Evolutionary conservation across 1,140 invertebrate species (phyloP), one percentile per base, ranked within the genome.

Genomic region (Maconellicoccus hirsutus): DNA sequence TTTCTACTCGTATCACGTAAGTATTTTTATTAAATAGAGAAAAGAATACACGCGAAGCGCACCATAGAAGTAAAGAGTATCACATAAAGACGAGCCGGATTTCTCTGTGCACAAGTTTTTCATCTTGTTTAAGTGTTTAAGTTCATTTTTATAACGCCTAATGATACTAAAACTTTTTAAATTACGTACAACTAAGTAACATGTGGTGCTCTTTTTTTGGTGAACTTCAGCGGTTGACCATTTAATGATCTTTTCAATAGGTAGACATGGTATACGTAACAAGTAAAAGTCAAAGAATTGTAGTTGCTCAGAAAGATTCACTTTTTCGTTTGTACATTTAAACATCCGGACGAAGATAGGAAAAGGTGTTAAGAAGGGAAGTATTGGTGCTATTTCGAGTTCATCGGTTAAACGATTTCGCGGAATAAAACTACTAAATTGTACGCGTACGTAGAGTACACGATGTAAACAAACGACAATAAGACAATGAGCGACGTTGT

Each of bases 391-490:
- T n/a, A n/a, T n/a, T n/a, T n/a, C n/a, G n/a, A n/a, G n/a, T n/a
- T n/a, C n/a, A 33, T 33, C 3, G 29, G 29, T 33, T 33, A 33
- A 33, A 33, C 29, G 29, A 33, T 33, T 33, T 33, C 29, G 29
- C 29, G 12, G 29, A 33, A 33, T 33, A 33, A 3, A 33, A 33
- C 12, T 33, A 33, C 29, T 33, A 33, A 33, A 33, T 33, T 33
- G 29, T 33, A 33, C 29, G 29, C 12, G 12, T 33, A 33, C 4
- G 12, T 33, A 33, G 29, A 33, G 4, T 33, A 33, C 12, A 33
- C 25, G 61, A 25, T 66, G 61, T 66, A 66, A 66, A 66, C 61
- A 66, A 66, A 66, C 25, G 25, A 66, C 61, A 66, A 66, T 66
- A 66, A 66, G 16, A 66, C 61, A 66, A 66, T 66, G 61, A 25